Evolutionary conservation across 2,888 invertebrate species (phyloP).

Genomic region (Pyrochroa serraticornis): DNA sequence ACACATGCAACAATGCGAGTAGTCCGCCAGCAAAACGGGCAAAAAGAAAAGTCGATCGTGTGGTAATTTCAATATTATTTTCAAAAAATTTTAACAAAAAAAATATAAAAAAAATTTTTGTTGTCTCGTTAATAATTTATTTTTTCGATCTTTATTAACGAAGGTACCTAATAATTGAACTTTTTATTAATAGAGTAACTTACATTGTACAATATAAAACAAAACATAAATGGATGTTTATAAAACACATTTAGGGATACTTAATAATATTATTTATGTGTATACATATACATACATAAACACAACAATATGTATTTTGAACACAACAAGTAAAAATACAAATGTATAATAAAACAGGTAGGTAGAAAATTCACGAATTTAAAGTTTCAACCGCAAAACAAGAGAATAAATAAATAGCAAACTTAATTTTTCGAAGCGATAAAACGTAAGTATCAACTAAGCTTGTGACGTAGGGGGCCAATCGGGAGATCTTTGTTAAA

Average conservation of each 20-base stretch:
- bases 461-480: conserved; percentile 29
- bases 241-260: conserved; percentile 58
- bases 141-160: conserved; percentile 14
- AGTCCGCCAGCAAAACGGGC: no score
- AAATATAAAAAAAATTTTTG: neutral
- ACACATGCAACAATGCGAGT: no score
- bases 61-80: no score
- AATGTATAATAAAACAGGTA: conserved; percentile 39
- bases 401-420: conserved; percentile 42
- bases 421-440: conserved; percentile 31
- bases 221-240: conserved; percentile 58
- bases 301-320: conserved; percentile 59
- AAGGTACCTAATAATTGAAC: conserved; percentile 38
- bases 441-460: conserved; percentile 29
- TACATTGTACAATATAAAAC: conserved; percentile 60
- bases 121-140: neutral
- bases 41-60: no score
- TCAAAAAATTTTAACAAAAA: neutral
- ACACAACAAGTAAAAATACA: conserved; percentile 58
- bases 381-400: conserved; percentile 33
- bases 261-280: conserved; percentile 55
- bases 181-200: conserved; percentile 54
- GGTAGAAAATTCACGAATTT: conserved; percentile 32
- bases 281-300: conserved; percentile 59
- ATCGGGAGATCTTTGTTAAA: conserved; percentile 37